Percentiles rank a stretch among this genome's conserved stretches.
phyloP scores from a whole-genome alignment of 1,140 invertebrate genomes.

The Aphidius gifuensis region DNA sequence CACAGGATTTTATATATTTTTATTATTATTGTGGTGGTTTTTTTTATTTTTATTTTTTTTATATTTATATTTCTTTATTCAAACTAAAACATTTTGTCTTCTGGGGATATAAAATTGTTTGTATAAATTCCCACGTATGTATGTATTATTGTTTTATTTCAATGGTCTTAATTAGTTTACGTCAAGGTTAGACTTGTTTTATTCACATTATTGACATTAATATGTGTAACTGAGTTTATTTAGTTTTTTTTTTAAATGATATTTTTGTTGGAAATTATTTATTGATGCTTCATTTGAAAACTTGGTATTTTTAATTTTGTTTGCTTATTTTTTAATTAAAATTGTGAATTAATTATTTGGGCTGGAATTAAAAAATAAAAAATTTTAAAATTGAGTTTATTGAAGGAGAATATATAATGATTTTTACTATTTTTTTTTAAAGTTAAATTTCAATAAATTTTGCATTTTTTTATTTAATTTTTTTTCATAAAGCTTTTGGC shows the following conservation, averaged over 20 bases:
- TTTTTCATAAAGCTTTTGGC: no score
- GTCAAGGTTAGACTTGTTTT: constrained; percentile 8
- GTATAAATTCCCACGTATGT: constrained; percentile 21
- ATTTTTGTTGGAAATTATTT: constrained; percentile 5
- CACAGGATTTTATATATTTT: constrained; percentile 8
- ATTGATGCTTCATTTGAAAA: no score
- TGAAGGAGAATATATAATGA: no score
- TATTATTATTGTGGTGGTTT: background rate
- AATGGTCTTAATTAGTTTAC: constrained; percentile 31
- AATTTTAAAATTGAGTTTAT: no score
- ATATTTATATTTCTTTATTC: background rate
- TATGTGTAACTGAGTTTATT: background rate
- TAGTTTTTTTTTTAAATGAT: background rate
- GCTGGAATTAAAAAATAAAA: no score
- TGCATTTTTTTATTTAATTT: no score
- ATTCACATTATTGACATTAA: no score
- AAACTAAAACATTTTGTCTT: background rate
- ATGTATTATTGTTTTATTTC: constrained; percentile 27
- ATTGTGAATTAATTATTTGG: no score
- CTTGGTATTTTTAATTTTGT: no score
- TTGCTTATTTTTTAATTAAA: no score
- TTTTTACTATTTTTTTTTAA: no score
- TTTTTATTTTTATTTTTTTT: no score
- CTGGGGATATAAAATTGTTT: constrained; percentile 16
- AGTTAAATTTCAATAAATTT: background rate